phyloP scores from a whole-genome alignment of 2,888 invertebrate genomes.

The Pinctada fucata region DNA sequence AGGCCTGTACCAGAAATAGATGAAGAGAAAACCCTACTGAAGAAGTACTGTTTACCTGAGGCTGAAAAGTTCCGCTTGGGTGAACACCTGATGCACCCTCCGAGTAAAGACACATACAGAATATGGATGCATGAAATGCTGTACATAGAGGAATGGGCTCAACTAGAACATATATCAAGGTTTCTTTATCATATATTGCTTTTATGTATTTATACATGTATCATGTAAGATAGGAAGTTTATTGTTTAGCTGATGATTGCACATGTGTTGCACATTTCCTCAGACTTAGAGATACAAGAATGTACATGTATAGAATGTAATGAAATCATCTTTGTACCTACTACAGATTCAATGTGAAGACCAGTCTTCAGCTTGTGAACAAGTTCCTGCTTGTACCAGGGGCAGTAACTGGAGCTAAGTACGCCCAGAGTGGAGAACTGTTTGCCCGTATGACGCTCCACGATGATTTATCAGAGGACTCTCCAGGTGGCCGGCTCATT shows the following conservation, averaged over 20 bases:
- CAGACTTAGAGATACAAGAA: too few species aligned
- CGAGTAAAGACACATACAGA: constrained; percentile 84
- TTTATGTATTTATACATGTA: background rate
- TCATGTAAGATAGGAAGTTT: background rate
- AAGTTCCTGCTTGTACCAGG: constrained; percentile 83
- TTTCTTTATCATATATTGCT: constrained; percentile 42
- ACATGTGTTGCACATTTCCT: too few species aligned
- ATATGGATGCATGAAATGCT: constrained; percentile 86
- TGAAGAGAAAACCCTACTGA: constrained; percentile 61
- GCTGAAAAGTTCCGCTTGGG: constrained; percentile 84
- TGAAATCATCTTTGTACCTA: background rate
- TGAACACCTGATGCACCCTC: constrained; percentile 82
- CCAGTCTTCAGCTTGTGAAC: constrained; percentile 82
- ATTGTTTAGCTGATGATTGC: too few species aligned
- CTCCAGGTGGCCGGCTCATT: constrained; percentile 87
- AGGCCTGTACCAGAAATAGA: constrained; percentile 54
- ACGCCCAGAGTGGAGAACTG: constrained; percentile 86
- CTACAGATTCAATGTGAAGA: constrained; percentile 82
- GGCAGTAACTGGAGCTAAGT: constrained; percentile 84
- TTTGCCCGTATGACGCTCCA: constrained; percentile 86
- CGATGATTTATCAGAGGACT: constrained; percentile 88
- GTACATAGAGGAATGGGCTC: constrained; percentile 87
- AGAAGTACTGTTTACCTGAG: constrained; percentile 68
- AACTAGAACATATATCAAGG: constrained; percentile 82
- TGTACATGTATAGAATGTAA: too few species aligned